Evolutionary conservation across 2,113 vertebrate species (phyloP).

Genomic region (Hydrochoerus hydrochaeris): DNA sequence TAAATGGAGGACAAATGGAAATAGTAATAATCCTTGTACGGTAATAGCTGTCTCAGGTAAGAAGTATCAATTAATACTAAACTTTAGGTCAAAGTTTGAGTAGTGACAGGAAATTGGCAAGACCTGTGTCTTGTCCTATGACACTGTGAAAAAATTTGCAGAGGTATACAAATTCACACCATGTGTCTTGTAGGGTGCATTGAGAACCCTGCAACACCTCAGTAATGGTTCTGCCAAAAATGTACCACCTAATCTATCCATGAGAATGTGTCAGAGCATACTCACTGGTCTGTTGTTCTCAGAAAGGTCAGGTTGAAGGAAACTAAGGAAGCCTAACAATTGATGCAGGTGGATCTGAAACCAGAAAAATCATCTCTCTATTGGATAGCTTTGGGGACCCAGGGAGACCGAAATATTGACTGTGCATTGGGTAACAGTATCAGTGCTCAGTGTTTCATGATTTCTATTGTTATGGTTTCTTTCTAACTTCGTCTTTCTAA

Average conservation of each 20-base stretch:
- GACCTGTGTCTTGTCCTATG: neutral
- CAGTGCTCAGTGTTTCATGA: neutral
- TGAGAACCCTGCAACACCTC: neutral
- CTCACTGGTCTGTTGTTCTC: neutral
- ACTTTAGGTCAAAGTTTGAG: neutral
- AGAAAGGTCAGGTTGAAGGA: neutral
- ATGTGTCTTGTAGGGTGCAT: fast-evolving
- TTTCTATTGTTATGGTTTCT: neutral
- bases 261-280: neutral
- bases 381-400: neutral
- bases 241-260: neutral
- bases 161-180: neutral
- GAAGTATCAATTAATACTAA: neutral
- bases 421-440: neutral
- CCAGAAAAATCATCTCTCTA: neutral
- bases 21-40: neutral
- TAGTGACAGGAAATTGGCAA: neutral
- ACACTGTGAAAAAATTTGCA: neutral
- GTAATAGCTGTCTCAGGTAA: neutral
- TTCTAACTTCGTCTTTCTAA: neutral
- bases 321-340: neutral
- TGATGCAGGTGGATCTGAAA: neutral
- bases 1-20: neutral
- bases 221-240: neutral
- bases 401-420: neutral